A percentile compares a stretch with the other conserved stretches of the same genome.
Evolutionary conservation across 2,888 invertebrate species (phyloP).

Genomic region (Caenorhabditis imperialis): DNA sequence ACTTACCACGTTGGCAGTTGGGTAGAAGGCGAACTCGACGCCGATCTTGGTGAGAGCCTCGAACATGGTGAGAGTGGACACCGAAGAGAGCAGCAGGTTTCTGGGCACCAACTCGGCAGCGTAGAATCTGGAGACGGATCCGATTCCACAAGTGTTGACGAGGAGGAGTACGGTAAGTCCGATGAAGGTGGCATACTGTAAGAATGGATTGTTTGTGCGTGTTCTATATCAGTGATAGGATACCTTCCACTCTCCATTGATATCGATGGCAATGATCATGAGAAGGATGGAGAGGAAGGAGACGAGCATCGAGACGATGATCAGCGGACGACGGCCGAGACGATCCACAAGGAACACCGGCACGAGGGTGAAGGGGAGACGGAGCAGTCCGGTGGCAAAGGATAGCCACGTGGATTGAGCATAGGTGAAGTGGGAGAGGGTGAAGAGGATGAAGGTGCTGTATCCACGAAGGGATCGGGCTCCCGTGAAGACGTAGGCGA

Average conservation of each 20-base stretch:
- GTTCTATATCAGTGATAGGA: too few species aligned
- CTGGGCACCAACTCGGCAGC: conserved; percentile 65
- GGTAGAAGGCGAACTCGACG: conserved; percentile 67
- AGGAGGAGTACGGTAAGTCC: conserved; percentile 57
- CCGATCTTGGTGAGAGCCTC: conserved; percentile 65
- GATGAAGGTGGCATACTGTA: conserved; percentile 56
- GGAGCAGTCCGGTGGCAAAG: conserved; percentile 56
- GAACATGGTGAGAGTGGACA: conserved; percentile 60
- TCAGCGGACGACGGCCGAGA: conserved; percentile 63
- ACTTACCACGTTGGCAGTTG: conserved; percentile 64
- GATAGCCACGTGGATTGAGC: conserved; percentile 58
- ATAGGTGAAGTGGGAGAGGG: conserved; percentile 55
- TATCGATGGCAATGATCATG: conserved; percentile 55
- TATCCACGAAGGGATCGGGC: conserved; percentile 62
- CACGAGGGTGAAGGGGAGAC: conserved; percentile 63
- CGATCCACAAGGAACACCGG: conserved; percentile 65
- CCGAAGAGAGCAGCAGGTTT: conserved; percentile 56
- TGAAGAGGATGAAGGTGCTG: conserved; percentile 62
- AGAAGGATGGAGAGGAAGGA: conserved; percentile 52
- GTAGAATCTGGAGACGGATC: conserved; percentile 65
- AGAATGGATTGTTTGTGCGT: not conserved
- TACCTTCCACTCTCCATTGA: conserved; percentile 57
- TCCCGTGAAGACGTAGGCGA: conserved; percentile 68
- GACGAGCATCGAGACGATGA: conserved; percentile 57
- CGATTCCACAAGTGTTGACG: conserved; percentile 63